phyloP scores from a whole-genome alignment of 2,888 invertebrate genomes.

The Odontothrips loti region DNA sequence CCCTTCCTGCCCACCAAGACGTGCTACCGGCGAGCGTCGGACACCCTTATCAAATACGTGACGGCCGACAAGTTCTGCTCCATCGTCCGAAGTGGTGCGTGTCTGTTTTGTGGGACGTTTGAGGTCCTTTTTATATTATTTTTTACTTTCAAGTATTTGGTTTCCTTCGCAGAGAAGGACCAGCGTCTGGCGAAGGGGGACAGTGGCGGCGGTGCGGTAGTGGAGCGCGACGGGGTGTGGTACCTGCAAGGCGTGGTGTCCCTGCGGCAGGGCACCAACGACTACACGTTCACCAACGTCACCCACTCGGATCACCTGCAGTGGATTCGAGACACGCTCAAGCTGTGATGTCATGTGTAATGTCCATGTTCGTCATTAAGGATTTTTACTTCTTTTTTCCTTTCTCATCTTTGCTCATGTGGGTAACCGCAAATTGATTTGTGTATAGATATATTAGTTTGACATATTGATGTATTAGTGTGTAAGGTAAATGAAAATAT shows the following conservation, averaged over 20 bases:
- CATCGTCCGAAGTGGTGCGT: neutral
- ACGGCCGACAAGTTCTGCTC: conserved; percentile 19
- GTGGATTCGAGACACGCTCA: neutral
- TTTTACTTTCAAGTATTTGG: neutral
- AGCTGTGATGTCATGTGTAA: too few species aligned
- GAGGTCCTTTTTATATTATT: neutral
- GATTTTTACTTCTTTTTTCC: too few species aligned
- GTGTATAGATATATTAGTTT: too few species aligned
- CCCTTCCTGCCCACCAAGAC: conserved; percentile 17
- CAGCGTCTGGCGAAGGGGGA: neutral
- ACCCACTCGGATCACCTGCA: conserved; percentile 2
- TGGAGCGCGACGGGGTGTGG: conserved; percentile 7
- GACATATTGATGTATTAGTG: too few species aligned
- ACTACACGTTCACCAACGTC: conserved; percentile 21
- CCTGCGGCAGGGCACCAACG: conserved; percentile 2
- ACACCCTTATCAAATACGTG: conserved; percentile 4
- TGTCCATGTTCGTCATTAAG: too few species aligned
- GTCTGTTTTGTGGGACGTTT: neutral
- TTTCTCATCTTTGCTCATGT: too few species aligned
- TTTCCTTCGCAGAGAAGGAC: neutral
- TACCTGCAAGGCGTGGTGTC: conserved; percentile 19
- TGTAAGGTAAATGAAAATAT: too few species aligned
- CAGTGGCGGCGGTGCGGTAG: neutral
- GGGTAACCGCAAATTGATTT: too few species aligned
- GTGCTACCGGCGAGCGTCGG: conserved; percentile 3